A percentile compares a stretch with the other conserved stretches of the same genome.
Conservation (phyloP, 2,797 vertebrate species). For the Peromyscus attwateri region DNA sequence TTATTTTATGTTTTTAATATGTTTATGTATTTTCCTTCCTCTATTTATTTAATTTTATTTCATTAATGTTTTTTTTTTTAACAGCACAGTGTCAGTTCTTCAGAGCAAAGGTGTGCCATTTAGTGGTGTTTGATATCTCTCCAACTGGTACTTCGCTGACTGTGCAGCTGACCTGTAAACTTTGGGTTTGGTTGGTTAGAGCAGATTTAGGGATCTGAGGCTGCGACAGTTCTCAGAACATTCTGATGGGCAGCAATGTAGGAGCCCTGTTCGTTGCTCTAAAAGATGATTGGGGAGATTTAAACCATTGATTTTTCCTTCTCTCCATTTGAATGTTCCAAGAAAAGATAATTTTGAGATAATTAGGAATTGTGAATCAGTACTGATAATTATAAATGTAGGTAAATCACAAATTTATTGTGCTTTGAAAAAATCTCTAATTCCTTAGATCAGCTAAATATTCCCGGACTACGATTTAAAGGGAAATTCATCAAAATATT, state of each 20-base stretch:
- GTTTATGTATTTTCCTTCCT: neutral
- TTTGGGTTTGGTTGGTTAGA: constrained; percentile 12
- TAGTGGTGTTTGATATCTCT: neutral
- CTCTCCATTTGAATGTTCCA: neutral
- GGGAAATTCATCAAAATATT: constrained; percentile 53
- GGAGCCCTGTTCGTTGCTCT: neutral
- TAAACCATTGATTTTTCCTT: neutral
- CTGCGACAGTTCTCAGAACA: constrained; percentile 30
- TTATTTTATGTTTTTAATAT: constrained; percentile 24
- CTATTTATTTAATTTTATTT: constrained; percentile 51
- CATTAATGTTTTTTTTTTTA: neutral
- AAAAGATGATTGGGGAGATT: neutral
- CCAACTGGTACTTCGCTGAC: neutral
- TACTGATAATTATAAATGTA: constrained; percentile 16
- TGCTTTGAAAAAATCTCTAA: constrained; percentile 1
- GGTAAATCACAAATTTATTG: neutral
- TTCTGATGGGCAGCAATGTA: neutral
- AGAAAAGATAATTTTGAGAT: constrained; percentile 50
- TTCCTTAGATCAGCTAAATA: neutral
- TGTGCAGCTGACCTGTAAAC: neutral
- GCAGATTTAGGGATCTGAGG: neutral
- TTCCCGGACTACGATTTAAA: constrained; percentile 48
- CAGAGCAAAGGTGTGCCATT: neutral
- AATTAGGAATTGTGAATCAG: constrained; percentile 15
- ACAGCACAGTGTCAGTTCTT: neutral